phyloP scores from a whole-genome alignment of 1,140 invertebrate genomes.

The Coptotermes formosanus region DNA sequence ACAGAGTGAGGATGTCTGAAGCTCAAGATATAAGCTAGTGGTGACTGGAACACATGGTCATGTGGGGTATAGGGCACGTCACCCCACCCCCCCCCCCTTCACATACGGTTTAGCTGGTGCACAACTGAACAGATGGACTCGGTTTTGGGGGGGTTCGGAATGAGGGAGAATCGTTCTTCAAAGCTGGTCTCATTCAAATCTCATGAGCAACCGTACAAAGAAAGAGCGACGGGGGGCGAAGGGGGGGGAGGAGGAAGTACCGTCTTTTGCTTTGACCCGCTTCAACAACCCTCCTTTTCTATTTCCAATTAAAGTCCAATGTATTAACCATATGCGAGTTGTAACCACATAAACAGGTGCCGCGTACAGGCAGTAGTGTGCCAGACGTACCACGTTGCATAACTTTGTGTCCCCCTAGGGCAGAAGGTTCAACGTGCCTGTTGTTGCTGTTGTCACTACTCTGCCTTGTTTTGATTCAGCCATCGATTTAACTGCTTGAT shows the following conservation, averaged over 20 bases:
- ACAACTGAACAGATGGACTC: constrained; percentile 17
- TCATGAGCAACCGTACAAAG: background rate
- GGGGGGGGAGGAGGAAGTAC: background rate
- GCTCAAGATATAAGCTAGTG: background rate
- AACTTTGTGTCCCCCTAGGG: no score
- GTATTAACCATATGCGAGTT: constrained; percentile 37
- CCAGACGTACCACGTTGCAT: no score
- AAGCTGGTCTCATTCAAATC: background rate
- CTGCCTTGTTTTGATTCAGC: no score
- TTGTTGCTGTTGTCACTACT: no score
- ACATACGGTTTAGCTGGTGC: background rate
- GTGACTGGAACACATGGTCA: background rate
- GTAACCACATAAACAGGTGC: constrained; percentile 37
- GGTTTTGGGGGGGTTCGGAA: background rate
- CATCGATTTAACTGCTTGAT: no score
- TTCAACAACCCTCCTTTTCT: constrained; percentile 19
- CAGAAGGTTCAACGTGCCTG: no score
- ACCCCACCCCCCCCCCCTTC: no score
- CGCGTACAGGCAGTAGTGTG: background rate
- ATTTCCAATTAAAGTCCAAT: constrained; percentile 36
- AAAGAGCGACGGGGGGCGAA: background rate
- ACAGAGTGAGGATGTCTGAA: background rate
- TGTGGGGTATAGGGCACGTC: background rate
- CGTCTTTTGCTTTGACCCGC: background rate
- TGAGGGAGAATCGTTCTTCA: background rate